Percentiles rank a stretch among this genome's conserved stretches.
Conservation (phyloP, 2,113 vertebrate genomes). For the Cyprichromis sp. region DNA sequence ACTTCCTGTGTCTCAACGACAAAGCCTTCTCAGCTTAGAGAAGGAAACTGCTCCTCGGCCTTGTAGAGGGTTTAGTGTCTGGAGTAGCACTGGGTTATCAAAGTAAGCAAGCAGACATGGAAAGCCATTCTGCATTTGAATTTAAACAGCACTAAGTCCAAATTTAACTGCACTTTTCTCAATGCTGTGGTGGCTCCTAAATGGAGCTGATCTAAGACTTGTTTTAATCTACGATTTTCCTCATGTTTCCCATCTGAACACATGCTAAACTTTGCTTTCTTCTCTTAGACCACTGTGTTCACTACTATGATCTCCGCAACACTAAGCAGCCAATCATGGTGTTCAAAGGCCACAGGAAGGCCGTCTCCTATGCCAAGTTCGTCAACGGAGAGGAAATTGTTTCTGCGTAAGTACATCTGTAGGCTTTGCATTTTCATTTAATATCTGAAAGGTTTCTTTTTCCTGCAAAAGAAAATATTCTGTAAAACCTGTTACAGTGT, state of each 20-base stretch:
- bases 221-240: not conserved
- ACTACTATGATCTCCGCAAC: constrained; percentile 99
- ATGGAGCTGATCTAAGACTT: not conserved
- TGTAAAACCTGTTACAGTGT: not conserved
- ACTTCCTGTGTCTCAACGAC: not conserved
- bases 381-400: constrained; percentile 98
- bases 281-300: constrained; percentile 92
- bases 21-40: not conserved
- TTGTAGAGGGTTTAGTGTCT: not conserved
- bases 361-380: constrained; percentile 97
- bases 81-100: not conserved
- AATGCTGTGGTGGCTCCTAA: not conserved
- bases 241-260: not conserved
- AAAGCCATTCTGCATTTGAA: not conserved
- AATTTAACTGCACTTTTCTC: not conserved
- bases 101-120: not conserved
- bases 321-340: constrained; percentile 99
- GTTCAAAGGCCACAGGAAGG: constrained; percentile 97
- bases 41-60: not conserved
- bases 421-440: not conserved
- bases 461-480: not conserved
- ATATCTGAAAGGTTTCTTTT: not conserved
- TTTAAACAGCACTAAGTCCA: not conserved
- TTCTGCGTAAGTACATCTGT: constrained; percentile 85
- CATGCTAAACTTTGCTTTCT: not conserved